Conservation (phyloP, 2,113 vertebrate genomes). For the Barnardius zonarius region DNA sequence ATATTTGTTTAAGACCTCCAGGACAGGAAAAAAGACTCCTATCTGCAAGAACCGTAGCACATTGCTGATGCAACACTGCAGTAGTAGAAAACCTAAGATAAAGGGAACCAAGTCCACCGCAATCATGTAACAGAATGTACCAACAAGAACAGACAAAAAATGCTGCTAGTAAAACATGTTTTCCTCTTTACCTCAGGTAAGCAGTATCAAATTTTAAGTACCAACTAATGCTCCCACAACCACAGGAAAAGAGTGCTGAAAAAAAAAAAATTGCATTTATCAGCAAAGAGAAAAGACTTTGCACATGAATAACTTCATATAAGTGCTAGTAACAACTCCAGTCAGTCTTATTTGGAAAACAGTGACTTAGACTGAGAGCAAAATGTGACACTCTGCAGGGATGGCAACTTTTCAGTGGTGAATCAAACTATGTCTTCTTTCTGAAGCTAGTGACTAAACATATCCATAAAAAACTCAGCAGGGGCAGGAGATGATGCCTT, state of each 20-base stretch:
- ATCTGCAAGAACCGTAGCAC: neutral
- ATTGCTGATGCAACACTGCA: neutral
- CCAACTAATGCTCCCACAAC: neutral
- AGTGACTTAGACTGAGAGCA: neutral
- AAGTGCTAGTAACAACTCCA: neutral
- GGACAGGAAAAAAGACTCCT: neutral
- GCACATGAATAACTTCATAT: neutral
- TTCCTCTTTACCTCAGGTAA: neutral
- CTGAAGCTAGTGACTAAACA: neutral
- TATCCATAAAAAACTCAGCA: neutral
- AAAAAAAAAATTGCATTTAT: neutral
- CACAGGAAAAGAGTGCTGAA: neutral
- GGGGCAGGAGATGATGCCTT: neutral
- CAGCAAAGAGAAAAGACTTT: neutral
- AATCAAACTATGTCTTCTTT: neutral
- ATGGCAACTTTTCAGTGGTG: neutral
- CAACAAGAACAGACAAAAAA: neutral
- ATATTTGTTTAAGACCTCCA: neutral
- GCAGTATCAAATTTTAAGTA: neutral
- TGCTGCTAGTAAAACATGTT: neutral
- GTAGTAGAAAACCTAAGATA: neutral
- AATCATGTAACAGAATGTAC: neutral
- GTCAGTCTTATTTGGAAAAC: neutral
- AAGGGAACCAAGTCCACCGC: neutral
- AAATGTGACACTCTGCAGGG: neutral